A percentile compares a stretch with the other conserved stretches of the same genome.
Conservation (phyloP, 2,113 vertebrate genomes). For the Motacilla tschutschensis region DNA sequence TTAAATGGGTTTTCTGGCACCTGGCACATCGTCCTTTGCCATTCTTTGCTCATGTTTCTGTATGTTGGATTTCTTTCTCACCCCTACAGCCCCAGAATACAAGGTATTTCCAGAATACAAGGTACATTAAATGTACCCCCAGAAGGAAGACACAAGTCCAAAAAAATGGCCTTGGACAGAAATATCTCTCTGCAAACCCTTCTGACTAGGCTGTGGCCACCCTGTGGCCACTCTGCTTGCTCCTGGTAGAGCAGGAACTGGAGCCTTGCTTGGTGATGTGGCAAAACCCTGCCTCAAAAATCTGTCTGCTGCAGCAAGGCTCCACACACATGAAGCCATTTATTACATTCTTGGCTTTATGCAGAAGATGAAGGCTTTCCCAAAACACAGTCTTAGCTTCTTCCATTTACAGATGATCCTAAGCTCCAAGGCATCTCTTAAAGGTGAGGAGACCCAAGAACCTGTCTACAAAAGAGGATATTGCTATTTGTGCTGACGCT, state of each 20-base stretch:
- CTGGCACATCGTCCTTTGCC: neutral
- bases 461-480: neutral
- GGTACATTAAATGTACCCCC: no score
- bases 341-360: neutral
- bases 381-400: neutral
- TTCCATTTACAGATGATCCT: neutral
- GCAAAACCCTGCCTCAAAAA: neutral
- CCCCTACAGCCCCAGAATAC: neutral
- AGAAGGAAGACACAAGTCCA: neutral
- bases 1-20: neutral
- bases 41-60: neutral
- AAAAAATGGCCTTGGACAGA: neutral
- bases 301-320: neutral
- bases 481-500: neutral
- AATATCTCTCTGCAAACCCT: neutral
- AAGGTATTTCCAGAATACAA: neutral
- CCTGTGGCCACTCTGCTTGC: rapidly evolving
- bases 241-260: neutral
- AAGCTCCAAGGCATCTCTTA: neutral
- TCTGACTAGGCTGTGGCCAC: neutral
- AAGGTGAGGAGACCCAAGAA: neutral
- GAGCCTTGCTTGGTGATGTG: rapidly evolving
- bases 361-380: neutral
- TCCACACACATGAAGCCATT: neutral
- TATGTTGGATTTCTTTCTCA: neutral